These are phyloP conservation scores for Holcopasites calliopsidis DNA, from an alignment of 1,140 invertebrate species.

Conservation along the genomic window DNA sequence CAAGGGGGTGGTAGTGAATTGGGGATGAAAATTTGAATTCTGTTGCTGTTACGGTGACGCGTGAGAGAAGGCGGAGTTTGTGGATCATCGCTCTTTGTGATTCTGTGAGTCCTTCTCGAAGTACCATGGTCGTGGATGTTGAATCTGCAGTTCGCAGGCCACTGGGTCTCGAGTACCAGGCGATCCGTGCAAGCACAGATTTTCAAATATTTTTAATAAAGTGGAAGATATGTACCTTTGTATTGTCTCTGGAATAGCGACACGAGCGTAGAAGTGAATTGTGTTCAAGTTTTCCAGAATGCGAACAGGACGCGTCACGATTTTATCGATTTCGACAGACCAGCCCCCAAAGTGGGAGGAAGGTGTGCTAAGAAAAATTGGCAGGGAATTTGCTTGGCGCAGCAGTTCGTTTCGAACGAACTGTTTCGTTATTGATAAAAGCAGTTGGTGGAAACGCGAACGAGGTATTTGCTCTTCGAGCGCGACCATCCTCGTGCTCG, in stretches of 20 bases:
- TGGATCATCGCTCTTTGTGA: not conserved
- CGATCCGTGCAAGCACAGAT: no score
- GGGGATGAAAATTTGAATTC: not conserved
- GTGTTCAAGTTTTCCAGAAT: no score
- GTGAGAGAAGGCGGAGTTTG: conserved; percentile 13
- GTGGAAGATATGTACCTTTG: no score
- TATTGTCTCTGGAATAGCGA: no score
- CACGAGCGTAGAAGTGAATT: no score
- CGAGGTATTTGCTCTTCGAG: not conserved
- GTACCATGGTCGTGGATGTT: not conserved
- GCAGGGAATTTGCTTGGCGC: not conserved
- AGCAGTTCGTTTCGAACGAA: not conserved
- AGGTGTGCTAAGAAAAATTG: not conserved
- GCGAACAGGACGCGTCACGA: not conserved
- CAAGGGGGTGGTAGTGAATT: not conserved
- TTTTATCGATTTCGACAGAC: not conserved
- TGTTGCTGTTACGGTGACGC: not conserved
- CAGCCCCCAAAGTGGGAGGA: not conserved
- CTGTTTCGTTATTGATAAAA: not conserved
- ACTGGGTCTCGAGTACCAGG: no score
- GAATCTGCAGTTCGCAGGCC: no score
- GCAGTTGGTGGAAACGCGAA: not conserved
- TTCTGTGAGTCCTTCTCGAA: not conserved
- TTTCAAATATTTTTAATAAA: no score
- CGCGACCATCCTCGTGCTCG: not conserved